Evolutionary conservation across 1,140 invertebrate species (phyloP), one percentile per base, ranked within the genome.

Genomic region (Leptinotarsa lineolata): DNA sequence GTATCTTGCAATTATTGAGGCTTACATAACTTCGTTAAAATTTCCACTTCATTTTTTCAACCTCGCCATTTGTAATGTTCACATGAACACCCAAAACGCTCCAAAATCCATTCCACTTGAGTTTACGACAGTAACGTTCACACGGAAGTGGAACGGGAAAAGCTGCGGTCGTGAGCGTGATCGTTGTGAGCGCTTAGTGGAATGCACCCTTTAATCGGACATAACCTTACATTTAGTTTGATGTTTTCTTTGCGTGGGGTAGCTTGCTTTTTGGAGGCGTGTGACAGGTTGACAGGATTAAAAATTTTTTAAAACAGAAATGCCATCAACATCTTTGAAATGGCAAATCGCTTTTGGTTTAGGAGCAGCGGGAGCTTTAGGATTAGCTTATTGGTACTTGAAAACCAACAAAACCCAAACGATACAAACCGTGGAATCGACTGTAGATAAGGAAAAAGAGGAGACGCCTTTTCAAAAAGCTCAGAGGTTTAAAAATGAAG

Each of bases 311-410:
- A 67, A 24, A 46, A 68, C 18, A 22, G 20, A 71, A 44, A 71
- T 71, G 69, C 69, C 69, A 46, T 71, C 72, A 21, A 61, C 79
- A 16, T 79, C 87, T 18, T 84, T 82, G 61, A 86, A 86, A 81
- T 87, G 86, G 86, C 86, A 88, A 80, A 86, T 94, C 70, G 93
- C 92, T 70, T 84, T 95, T 44, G 88, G 91, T 48, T 86, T 96
- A 60, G 94, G 94, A 74, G 91, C 93, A 75, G 93, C 93, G 75
- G 88, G 95, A 76, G 93, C 91, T 54, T 86, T 95, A 21, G 93
- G 93, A 54, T 85, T 95, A 80, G 92, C 93, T 80, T 91, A 94
- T 77, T 93, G 93, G 87, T 94, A 93, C 84, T 89, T 92, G 73
- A 91, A 86, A 82, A 78, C 88, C 74, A 79, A 30, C 72, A 81